phyloP scores from a whole-genome alignment of 1,140 invertebrate genomes.

The Melanaphis sacchari region DNA sequence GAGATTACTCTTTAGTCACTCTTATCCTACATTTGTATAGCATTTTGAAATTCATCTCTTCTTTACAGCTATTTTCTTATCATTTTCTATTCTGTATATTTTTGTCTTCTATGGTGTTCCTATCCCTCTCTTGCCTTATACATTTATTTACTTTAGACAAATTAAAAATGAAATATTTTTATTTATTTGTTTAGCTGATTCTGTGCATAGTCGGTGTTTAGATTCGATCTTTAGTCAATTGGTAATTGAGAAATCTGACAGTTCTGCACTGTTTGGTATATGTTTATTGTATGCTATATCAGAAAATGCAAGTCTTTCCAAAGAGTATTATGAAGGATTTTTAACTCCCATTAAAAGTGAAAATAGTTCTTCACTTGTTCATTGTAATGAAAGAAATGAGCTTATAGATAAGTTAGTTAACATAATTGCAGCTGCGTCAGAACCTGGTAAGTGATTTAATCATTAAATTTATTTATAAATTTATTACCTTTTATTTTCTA shows the following conservation, averaged over 20 bases:
- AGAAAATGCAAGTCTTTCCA: slow-evolving; percentile 84
- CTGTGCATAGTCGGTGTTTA: slow-evolving; percentile 31
- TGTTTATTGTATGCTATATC: slow-evolving; percentile 93
- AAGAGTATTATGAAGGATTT: slow-evolving; percentile 46
- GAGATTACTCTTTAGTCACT: neutral
- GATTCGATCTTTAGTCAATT: slow-evolving; percentile 46
- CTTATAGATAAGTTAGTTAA: slow-evolving; percentile 81
- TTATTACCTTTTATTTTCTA: slow-evolving; percentile 62
- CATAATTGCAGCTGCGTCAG: slow-evolving; percentile 82
- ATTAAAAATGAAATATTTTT: neutral
- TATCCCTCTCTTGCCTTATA: neutral
- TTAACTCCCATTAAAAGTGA: slow-evolving; percentile 15
- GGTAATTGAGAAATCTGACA: slow-evolving; percentile 45
- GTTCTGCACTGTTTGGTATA: slow-evolving; percentile 81
- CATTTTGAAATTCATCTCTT: neutral
- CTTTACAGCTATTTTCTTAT: neutral
- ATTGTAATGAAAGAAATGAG: slow-evolving; percentile 67
- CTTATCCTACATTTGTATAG: neutral
- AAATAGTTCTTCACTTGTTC: slow-evolving; percentile 3
- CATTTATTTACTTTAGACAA: neutral
- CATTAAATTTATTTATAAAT: slow-evolving; percentile 26
- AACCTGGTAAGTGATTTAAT: slow-evolving; percentile 70
- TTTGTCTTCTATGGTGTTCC: neutral
- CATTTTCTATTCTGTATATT: neutral
- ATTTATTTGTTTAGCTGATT: slow-evolving; percentile 12